A percentile compares a stretch with the other conserved stretches of the same genome.
phyloP scores from a whole-genome alignment of 2,113 vertebrate species.

The Callospermophilus lateralis region DNA sequence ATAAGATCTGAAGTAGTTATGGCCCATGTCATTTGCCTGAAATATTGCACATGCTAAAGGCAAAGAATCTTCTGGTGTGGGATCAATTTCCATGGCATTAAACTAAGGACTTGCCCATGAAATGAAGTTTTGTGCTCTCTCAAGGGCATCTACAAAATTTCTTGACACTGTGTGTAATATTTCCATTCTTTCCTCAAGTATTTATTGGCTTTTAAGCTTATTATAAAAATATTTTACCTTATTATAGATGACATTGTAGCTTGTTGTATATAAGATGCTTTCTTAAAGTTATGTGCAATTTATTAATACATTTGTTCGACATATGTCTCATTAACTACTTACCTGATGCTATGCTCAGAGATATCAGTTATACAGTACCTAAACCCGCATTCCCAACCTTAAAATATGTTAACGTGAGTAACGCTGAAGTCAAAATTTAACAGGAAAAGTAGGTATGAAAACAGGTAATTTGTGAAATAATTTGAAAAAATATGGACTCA shows the following conservation, averaged over 20 bases:
- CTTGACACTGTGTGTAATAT: conserved; percentile 22
- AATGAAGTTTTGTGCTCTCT: conserved; percentile 71
- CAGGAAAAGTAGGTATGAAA: neutral
- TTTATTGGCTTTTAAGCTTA: conserved; percentile 48
- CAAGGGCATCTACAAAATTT: conserved; percentile 53
- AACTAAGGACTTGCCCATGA: conserved; percentile 62
- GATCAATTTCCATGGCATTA: conserved; percentile 69
- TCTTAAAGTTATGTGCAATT: conserved; percentile 3
- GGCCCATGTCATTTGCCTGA: conserved; percentile 57
- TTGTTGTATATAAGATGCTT: neutral
- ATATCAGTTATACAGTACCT: neutral
- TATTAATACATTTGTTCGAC: conserved; percentile 5
- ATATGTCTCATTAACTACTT: conserved; percentile 3
- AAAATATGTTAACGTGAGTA: neutral
- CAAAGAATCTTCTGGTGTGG: conserved; percentile 48
- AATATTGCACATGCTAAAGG: conserved; percentile 43
- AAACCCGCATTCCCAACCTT: neutral
- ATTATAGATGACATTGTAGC: neutral
- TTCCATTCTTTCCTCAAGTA: conserved; percentile 24
- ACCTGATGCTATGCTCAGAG: neutral
- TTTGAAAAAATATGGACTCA: neutral
- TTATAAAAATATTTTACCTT: neutral
- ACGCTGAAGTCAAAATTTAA: neutral
- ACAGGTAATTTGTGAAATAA: conserved; percentile 14
- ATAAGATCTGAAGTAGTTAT: conserved; percentile 47